Base-by-base conservation (phyloP, 2,113 vertebrate genomes). In the Phrynocephalus versicolor region DNA sequence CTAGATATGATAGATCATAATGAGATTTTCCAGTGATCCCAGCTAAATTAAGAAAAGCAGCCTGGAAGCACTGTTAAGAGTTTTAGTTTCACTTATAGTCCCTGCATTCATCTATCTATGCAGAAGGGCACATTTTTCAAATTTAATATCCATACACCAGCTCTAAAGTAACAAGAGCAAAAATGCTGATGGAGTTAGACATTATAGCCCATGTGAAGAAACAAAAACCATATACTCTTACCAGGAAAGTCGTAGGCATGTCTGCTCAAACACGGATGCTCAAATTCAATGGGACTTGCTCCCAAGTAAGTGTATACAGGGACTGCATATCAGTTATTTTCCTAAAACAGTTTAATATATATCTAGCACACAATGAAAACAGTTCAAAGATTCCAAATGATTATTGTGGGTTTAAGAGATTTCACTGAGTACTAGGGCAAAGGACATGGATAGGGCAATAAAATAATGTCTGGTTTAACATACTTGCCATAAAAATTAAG, bases 11-110 rank as follows among this genome's bases (percentile, higher is more conserved):
- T 51, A 55, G 37, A 21, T 79, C 57, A 60, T 71, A 77, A 62
- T 77, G 39, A 82, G 82, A 76, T 4, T 74, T 90, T 88, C 87
- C 77, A 80, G 64, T 7, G 81, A 82, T 81, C 70, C 30, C 69
- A 41, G 8, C 27, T 45, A 88, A 86, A 92, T 82, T 69, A 69
- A 5, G 67, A 77, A 87, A 83, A n/a, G 3, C 0, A 4, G 70
- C 18, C 82, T 57, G n/a, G 73, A 80, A 16, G n/a, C 78, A 79
- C 15, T 60, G 77, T n/a, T 41, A 18, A 51, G n/a, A 86, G 84
- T 79, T 86, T 55, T 33, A 70, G 83, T 91, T 86, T 85, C 80
- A 51, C 16, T 75, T 82, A 60, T 0, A 14, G 51, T 51, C 35
- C 4, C 80, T 41, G 12, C 33, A 58, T 83, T 76, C 18, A 37